phyloP scores from a whole-genome alignment of 2,888 invertebrate genomes.

The Yponomeuta malinellus region DNA sequence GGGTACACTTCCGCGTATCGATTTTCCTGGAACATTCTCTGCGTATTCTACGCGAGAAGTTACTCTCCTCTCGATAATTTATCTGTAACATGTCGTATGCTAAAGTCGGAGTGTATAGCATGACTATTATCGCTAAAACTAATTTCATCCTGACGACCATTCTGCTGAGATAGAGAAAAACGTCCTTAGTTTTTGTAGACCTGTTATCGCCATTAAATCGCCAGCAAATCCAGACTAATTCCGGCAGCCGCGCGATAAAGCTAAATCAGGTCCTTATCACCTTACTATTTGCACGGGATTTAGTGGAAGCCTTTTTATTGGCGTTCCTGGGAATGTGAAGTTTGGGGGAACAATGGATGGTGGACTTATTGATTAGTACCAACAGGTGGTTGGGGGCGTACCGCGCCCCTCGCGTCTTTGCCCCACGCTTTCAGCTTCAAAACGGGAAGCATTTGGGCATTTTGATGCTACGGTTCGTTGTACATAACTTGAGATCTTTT shows the following conservation, averaged over 20 bases:
- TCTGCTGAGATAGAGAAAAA: no score
- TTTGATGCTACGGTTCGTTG: background rate
- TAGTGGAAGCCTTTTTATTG: slow-evolving; percentile 47
- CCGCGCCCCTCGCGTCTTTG: slow-evolving; percentile 40
- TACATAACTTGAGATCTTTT: background rate
- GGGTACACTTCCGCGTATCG: slow-evolving; percentile 35
- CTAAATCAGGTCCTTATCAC: slow-evolving; percentile 34
- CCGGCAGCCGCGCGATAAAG: background rate
- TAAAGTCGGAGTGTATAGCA: no score
- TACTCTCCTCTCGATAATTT: background rate
- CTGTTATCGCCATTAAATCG: background rate
- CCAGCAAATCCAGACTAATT: background rate
- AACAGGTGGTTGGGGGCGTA: slow-evolving; percentile 66
- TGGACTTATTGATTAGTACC: slow-evolving; percentile 67
- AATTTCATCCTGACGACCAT: no score
- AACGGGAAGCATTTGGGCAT: background rate
- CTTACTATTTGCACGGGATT: slow-evolving; percentile 48
- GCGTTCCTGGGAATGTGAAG: slow-evolving; percentile 24
- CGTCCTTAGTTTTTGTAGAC: no score
- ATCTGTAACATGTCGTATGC: background rate
- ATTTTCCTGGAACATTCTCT: slow-evolving; percentile 32
- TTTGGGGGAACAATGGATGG: slow-evolving; percentile 56
- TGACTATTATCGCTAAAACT: no score
- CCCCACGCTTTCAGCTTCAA: slow-evolving; percentile 21
- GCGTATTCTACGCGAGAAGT: background rate